phyloP scores from a whole-genome alignment of 92 coral and sea anemone genomes.

The Micromussa lordhowensis region DNA sequence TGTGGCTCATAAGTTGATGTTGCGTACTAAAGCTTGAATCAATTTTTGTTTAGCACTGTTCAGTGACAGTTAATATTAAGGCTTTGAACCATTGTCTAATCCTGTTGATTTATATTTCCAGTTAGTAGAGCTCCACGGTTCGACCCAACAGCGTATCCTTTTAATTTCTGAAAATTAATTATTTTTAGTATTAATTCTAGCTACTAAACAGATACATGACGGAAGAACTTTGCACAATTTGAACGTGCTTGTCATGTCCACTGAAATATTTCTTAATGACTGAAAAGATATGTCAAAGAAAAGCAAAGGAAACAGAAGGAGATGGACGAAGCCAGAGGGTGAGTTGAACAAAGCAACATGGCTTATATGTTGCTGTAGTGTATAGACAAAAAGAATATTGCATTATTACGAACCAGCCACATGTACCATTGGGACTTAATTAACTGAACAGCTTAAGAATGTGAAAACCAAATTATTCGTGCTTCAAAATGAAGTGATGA shows the following conservation, averaged over 20 bases:
- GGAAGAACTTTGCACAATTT: background rate
- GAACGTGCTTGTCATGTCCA: background rate
- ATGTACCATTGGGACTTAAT: too few relatives aligned
- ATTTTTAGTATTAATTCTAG: too few relatives aligned
- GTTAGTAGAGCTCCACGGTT: conserved; percentile 85
- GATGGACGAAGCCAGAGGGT: conserved; percentile 83
- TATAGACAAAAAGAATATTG: too few relatives aligned
- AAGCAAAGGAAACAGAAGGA: conserved; percentile 89
- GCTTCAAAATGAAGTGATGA: too few relatives aligned
- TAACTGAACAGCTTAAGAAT: too few relatives aligned
- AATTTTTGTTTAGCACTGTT: too few relatives aligned
- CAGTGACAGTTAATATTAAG: background rate
- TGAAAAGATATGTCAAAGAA: conserved; percentile 86
- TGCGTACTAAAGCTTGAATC: too few relatives aligned
- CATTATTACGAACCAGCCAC: too few relatives aligned
- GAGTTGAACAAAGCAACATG: background rate
- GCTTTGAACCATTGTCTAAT: background rate
- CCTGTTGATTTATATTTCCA: conserved; percentile 26
- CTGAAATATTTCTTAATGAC: conserved; percentile 33
- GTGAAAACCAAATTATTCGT: too few relatives aligned
- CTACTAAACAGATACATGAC: too few relatives aligned
- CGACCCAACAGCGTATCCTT: conserved; percentile 99
- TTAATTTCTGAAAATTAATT: background rate
- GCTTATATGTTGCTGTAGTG: background rate
- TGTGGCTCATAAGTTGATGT: too few relatives aligned